Evolutionary conservation across 2,113 vertebrate species (phyloP).

Genomic region (Macroglossus sobrinus): DNA sequence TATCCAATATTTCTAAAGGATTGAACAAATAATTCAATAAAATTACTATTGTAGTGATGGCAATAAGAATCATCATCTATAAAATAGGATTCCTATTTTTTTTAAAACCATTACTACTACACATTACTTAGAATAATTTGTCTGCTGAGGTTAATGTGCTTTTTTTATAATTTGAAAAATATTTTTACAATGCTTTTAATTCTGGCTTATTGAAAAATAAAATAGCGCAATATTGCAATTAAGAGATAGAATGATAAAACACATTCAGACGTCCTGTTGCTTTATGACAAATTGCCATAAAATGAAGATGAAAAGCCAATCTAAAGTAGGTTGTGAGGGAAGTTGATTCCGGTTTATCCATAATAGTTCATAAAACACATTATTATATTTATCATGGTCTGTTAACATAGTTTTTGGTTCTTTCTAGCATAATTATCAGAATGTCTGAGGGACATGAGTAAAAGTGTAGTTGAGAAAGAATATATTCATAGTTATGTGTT

Average conservation of each 20-base stretch:
- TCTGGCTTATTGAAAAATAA: constrained; percentile 12
- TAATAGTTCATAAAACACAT: neutral
- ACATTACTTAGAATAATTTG: neutral
- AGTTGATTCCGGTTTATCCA: neutral
- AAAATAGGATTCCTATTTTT: neutral
- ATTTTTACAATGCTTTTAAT: neutral
- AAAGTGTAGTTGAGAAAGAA: neutral
- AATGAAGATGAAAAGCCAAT: neutral
- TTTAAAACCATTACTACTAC: neutral
- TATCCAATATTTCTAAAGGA: neutral
- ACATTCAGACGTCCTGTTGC: neutral
- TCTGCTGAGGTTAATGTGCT: neutral
- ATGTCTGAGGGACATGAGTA: neutral
- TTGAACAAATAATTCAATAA: neutral
- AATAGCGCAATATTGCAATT: neutral
- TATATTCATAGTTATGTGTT: neutral
- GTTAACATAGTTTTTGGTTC: neutral
- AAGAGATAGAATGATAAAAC: neutral
- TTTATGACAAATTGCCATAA: neutral
- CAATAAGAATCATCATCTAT: neutral
- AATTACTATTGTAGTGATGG: neutral
- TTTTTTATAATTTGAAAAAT: neutral
- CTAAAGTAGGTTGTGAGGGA: neutral
- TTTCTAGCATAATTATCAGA: neutral
- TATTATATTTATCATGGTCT: neutral